Conservation (phyloP, 2,797 vertebrate genomes). For the Rhinophrynus dorsalis region DNA sequence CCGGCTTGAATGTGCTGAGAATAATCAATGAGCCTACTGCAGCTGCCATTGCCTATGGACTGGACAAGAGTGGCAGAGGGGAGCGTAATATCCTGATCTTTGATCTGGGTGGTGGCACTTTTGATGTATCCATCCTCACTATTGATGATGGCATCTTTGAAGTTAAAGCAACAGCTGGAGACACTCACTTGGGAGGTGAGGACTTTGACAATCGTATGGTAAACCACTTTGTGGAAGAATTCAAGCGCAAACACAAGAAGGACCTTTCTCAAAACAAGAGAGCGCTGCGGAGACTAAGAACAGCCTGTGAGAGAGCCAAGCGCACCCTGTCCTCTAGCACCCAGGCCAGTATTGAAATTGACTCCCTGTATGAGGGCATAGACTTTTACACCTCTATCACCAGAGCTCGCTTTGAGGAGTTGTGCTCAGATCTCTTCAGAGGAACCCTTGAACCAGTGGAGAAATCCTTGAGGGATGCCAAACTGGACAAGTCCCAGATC, state of each 20-base stretch:
- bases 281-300: constrained; percentile 36
- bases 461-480: constrained; percentile 41
- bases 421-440: constrained; percentile 52
- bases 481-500: constrained; percentile 49
- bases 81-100: constrained; percentile 50
- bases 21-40: constrained; percentile 43
- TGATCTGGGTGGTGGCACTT: constrained; percentile 40
- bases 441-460: constrained; percentile 38
- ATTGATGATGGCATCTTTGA: constrained; percentile 7
- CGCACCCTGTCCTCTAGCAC: constrained; percentile 25
- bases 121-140: constrained; percentile 12
- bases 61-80: background rate
- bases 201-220: constrained; percentile 26
- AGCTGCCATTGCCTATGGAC: constrained; percentile 28
- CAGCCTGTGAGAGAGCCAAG: constrained; percentile 30
- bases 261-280: constrained; percentile 39
- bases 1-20: constrained; percentile 45
- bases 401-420: constrained; percentile 29
- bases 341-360: constrained; percentile 35
- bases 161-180: constrained; percentile 47
- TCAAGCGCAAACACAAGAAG: constrained; percentile 44
- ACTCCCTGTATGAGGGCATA: constrained; percentile 47
- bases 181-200: constrained; percentile 48
- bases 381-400: constrained; percentile 45
- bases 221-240: constrained; percentile 6